Percentiles rank a stretch among this genome's conserved stretches.
phyloP scores from a whole-genome alignment of 2,888 invertebrate genomes.

The Eupithecia tripunctaria region DNA sequence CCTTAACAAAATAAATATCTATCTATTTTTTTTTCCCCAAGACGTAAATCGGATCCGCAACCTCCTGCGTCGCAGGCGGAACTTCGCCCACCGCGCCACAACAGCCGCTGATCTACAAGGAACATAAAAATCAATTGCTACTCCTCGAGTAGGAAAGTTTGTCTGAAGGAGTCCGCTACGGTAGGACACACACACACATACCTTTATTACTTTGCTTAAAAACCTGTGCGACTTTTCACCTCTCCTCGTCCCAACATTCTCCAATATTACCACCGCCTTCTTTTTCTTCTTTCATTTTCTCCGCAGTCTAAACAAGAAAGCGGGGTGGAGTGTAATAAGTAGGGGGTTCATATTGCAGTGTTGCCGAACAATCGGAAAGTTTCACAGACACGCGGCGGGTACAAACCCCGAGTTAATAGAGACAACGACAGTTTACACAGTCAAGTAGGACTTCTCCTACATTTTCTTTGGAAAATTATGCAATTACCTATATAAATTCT shows the following conservation, averaged over 20 bases:
- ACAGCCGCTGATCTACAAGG: too few relatives aligned
- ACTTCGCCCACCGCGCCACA: too few relatives aligned
- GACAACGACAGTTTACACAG: slow-evolving; percentile 49
- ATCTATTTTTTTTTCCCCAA: too few relatives aligned
- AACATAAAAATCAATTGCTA: neutral
- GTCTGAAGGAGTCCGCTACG: neutral
- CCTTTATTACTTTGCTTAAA: slow-evolving; percentile 1
- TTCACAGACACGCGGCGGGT: slow-evolving; percentile 59
- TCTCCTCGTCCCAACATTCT: slow-evolving; percentile 26
- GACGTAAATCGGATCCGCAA: too few relatives aligned
- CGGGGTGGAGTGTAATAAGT: slow-evolving; percentile 53
- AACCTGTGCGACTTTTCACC: slow-evolving; percentile 11
- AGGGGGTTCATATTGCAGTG: slow-evolving; percentile 54
- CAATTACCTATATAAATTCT: too few relatives aligned
- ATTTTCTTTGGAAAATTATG: neutral
- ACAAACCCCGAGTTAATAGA: slow-evolving; percentile 69
- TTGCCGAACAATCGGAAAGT: slow-evolving; percentile 62
- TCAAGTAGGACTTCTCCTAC: slow-evolving; percentile 34
- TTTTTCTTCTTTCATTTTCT: slow-evolving; percentile 48
- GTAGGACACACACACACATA: neutral
- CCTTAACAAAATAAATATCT: too few relatives aligned
- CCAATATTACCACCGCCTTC: slow-evolving; percentile 41
- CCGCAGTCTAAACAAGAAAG: slow-evolving; percentile 50
- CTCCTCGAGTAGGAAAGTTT: neutral
- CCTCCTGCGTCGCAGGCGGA: too few relatives aligned